Conservation (phyloP, 2,113 vertebrate genomes). For the Gopherus evgoodei region DNA sequence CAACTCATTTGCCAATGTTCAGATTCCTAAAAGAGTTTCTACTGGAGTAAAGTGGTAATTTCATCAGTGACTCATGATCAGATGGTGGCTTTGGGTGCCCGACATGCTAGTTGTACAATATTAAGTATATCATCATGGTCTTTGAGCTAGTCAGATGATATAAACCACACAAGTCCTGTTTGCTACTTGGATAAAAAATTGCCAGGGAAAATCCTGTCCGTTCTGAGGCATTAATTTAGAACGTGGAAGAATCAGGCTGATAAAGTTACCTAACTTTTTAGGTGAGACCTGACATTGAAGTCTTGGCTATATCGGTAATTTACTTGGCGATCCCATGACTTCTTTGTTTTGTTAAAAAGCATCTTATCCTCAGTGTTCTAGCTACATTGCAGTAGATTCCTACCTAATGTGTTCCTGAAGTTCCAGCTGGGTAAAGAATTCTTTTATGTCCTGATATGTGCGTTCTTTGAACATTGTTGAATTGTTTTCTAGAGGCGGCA, state of each 20-base stretch:
- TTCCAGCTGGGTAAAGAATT: neutral
- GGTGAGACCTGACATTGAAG: neutral
- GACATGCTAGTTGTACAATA: neutral
- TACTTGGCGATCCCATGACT: neutral
- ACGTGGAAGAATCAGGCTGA: neutral
- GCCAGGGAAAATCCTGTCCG: neutral
- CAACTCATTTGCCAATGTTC: neutral
- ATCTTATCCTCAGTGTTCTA: neutral
- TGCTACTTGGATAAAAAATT: neutral
- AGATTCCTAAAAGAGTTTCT: neutral
- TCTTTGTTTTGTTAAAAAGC: neutral
- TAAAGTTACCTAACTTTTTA: neutral
- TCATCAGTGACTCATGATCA: neutral
- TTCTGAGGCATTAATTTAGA: too few species aligned
- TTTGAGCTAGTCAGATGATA: neutral
- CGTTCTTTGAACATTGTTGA: neutral
- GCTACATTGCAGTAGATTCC: neutral
- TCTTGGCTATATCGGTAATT: neutral
- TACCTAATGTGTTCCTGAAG: neutral
- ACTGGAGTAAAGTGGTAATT: too few species aligned
- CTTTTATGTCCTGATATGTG: neutral
- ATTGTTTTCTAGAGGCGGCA: neutral
- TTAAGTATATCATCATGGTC: neutral
- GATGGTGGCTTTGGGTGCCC: neutral
- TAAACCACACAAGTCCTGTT: neutral